Percentiles rank a stretch among this genome's conserved stretches.
Evolutionary conservation across 2,113 vertebrate species (phyloP).

Genomic region (Xiphophorus couchianus): DNA sequence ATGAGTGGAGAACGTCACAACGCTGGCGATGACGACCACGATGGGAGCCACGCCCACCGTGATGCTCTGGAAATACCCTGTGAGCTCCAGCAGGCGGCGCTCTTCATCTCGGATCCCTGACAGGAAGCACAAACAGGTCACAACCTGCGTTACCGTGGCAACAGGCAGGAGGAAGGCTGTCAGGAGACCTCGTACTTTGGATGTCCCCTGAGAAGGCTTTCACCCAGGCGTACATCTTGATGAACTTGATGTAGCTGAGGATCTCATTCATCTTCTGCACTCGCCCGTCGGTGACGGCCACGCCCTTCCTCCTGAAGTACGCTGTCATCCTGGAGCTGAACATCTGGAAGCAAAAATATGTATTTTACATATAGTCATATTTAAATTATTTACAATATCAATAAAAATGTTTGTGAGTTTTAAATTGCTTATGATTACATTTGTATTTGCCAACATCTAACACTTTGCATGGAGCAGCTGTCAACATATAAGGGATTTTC

Average conservation of each 20-base stretch:
- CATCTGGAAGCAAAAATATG: slow-evolving; percentile 79
- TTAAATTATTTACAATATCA: too few species aligned
- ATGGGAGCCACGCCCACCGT: slow-evolving; percentile 92
- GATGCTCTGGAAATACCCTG: slow-evolving; percentile 94
- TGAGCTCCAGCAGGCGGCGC: slow-evolving; percentile 84
- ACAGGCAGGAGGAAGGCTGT: not conserved
- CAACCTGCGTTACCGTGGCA: not conserved
- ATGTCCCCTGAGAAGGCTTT: slow-evolving; percentile 91
- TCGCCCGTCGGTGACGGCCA: slow-evolving; percentile 87
- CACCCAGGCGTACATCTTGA: slow-evolving; percentile 97
- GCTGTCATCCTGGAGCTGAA: slow-evolving; percentile 91
- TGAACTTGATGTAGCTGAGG: slow-evolving; percentile 92
- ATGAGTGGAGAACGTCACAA: slow-evolving; percentile 91
- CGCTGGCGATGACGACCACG: slow-evolving; percentile 92
- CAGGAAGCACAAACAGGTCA: not conserved
- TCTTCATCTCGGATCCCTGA: slow-evolving; percentile 90
- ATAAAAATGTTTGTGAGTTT: too few species aligned
- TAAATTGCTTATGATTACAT: too few species aligned
- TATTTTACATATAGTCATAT: too few species aligned
- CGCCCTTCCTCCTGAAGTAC: slow-evolving; percentile 90
- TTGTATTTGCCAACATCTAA: too few species aligned
- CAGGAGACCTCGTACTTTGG: slow-evolving; percentile 81
- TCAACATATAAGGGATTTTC: too few species aligned
- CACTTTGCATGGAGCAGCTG: too few species aligned
- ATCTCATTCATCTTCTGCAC: slow-evolving; percentile 97